Evolutionary conservation across 53 echinoderm and acorn worm species (phyloP), one percentile per base, ranked within the genome.

Genomic region (Pentamera pediparva): DNA sequence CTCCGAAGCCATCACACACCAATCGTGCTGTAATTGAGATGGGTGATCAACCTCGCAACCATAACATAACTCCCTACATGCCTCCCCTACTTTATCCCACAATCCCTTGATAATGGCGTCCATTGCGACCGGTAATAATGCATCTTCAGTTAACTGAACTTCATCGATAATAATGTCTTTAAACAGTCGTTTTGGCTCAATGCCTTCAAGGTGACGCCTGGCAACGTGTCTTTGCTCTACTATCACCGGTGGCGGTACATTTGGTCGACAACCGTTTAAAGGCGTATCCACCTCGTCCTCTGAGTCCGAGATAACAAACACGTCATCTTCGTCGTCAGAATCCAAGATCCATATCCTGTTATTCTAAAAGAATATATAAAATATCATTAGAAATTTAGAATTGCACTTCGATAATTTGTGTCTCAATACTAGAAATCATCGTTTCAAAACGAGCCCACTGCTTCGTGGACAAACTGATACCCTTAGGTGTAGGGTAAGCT

Each of bases 21-120:
- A 49, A 19, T 73, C 74, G 54, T 73, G 74, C 13, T 73, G 29
- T 4, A 73, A 32, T 32, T 73, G 74, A 35, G 54, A 54, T 19
- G 51, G 36, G 35, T 73, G 52, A 6, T 53, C 34, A 4, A 50
- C 36, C 21, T 35, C 32, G 32, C 74, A 73, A 10, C 74, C 55
- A 21, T 50, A 50, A 32, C 74, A 73, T 31, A 32, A 6, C 4
- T 73, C 74, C 15, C 18, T 19, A 12, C 41, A 55, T 3, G 29
- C 5, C 32, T 59, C 35, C 21, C 43, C 48, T n/a, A 79, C 59
- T 3, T 39, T 9, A 8, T 58, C 39, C 11, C 58, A 43, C 1
- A 79, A 24, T n/a, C 40, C 24, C 15, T 37, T 55, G 25, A 35
- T 35, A 18, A 62, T 62, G 2, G 37, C 62, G n/a, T 34, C 21